phyloP scores from a whole-genome alignment of 2,113 vertebrate genomes.

The Ardeotis arabs region DNA sequence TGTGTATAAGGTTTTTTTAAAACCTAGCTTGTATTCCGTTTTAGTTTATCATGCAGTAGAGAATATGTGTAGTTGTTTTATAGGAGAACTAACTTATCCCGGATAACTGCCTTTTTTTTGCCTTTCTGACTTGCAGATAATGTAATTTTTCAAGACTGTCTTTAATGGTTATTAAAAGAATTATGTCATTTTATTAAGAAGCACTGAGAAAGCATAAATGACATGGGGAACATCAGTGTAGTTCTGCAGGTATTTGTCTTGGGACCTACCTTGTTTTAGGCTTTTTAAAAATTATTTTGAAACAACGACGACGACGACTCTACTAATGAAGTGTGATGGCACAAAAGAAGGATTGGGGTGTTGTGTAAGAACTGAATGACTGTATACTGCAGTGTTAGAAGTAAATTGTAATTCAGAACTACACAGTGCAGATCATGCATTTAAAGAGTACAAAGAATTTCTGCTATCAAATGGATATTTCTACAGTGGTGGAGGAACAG shows the following conservation, averaged over 20 bases:
- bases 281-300: not conserved
- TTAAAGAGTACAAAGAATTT: not conserved
- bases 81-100: not conserved
- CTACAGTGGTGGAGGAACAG: not conserved
- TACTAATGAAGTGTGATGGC: not conserved
- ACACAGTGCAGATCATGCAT: not conserved
- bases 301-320: not conserved
- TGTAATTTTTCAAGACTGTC: not conserved
- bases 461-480: not conserved
- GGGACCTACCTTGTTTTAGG: not conserved
- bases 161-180: not conserved
- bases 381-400: not conserved
- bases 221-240: not conserved
- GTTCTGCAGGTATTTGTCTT: not conserved
- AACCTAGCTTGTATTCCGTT: not conserved
- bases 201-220: not conserved
- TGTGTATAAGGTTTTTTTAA: not conserved
- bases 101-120: not conserved
- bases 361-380: not conserved
- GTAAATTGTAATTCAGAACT: not conserved
- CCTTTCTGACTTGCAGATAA: not conserved
- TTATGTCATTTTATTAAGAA: not conserved
- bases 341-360: not conserved
- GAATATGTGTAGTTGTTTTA: not conserved
- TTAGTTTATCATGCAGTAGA: not conserved